Conservation (phyloP, 2,113 vertebrate genomes). For the Syngnathus floridae region DNA sequence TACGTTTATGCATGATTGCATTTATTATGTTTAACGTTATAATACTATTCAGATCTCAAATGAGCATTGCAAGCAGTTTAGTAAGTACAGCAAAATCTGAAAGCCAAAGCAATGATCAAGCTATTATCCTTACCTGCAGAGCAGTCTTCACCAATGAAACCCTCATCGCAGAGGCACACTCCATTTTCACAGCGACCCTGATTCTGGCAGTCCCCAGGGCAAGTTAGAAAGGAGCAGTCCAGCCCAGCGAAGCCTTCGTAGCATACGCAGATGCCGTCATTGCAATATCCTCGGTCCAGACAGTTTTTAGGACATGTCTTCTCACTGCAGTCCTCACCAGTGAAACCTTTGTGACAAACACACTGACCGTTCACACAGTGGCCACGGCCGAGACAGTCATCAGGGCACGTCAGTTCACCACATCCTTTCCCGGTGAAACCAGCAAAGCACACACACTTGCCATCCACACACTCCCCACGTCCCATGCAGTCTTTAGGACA, state of each 20-base stretch:
- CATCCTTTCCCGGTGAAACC: conserved; percentile 81
- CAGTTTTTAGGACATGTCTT: conserved; percentile 81
- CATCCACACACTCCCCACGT: conserved; percentile 77
- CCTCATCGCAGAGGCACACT: conserved; percentile 77
- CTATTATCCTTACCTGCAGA: conserved; percentile 64
- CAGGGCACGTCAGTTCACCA: conserved; percentile 72
- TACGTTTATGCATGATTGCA: background rate
- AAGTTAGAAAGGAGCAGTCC: conserved; percentile 74
- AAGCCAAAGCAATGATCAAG: background rate
- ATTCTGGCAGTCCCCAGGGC: conserved; percentile 75
- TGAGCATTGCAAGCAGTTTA: background rate
- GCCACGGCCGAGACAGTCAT: conserved; percentile 76
- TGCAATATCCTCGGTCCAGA: conserved; percentile 73
- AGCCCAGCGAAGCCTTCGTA: conserved; percentile 73
- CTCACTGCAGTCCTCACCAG: conserved; percentile 78
- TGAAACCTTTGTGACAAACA: conserved; percentile 77
- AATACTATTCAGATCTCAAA: background rate
- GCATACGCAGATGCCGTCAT: conserved; percentile 80
- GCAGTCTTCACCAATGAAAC: conserved; percentile 83
- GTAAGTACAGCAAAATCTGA: background rate
- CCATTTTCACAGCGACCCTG: conserved; percentile 77
- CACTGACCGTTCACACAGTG: conserved; percentile 80
- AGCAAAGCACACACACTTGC: conserved; percentile 76
- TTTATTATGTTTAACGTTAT: background rate
- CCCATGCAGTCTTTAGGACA: conserved; percentile 80